Percentiles rank a stretch among this genome's conserved stretches.
Conservation (phyloP, 2,888 invertebrate species). For the Ophion ellenae region DNA sequence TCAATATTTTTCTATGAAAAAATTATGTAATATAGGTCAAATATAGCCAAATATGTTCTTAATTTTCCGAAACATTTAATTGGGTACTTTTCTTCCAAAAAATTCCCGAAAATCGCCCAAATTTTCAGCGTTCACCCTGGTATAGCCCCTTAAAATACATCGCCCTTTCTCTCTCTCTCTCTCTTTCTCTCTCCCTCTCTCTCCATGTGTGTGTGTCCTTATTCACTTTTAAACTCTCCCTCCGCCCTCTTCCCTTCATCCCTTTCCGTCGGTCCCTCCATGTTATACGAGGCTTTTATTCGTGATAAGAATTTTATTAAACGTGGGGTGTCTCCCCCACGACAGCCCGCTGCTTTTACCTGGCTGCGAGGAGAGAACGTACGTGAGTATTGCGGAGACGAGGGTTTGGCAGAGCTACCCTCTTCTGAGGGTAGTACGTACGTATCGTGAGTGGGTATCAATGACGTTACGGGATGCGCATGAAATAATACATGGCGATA, state of each 20-base stretch:
- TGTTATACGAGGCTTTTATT: conserved; percentile 40
- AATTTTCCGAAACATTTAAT: too few species aligned
- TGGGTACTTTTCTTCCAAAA: too few species aligned
- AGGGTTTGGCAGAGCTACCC: conserved; percentile 8
- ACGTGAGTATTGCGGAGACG: conserved; percentile 46
- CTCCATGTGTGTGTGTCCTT: neutral
- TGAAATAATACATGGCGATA: conserved; percentile 11
- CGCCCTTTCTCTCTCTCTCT: neutral
- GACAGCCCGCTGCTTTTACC: conserved; percentile 19
- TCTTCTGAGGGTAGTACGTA: conserved; percentile 28
- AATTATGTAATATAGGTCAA: too few species aligned
- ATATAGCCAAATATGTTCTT: too few species aligned
- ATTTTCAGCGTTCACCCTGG: too few species aligned
- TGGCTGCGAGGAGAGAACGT: conserved; percentile 7
- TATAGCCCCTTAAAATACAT: neutral
- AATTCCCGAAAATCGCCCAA: too few species aligned
- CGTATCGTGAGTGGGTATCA: conserved; percentile 41
- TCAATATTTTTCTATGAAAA: too few species aligned
- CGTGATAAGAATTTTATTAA: conserved; percentile 60
- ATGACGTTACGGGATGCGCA: conserved; percentile 40
- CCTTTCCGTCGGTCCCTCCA: conserved; percentile 18
- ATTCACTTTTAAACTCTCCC: neutral
- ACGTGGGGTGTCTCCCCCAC: conserved; percentile 8
- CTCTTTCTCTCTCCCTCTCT: neutral
- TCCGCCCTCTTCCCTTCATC: neutral